Base-by-base conservation (phyloP, 64 coral and sea anemone species). In the Hydrozoanthus tunicans region DNA sequence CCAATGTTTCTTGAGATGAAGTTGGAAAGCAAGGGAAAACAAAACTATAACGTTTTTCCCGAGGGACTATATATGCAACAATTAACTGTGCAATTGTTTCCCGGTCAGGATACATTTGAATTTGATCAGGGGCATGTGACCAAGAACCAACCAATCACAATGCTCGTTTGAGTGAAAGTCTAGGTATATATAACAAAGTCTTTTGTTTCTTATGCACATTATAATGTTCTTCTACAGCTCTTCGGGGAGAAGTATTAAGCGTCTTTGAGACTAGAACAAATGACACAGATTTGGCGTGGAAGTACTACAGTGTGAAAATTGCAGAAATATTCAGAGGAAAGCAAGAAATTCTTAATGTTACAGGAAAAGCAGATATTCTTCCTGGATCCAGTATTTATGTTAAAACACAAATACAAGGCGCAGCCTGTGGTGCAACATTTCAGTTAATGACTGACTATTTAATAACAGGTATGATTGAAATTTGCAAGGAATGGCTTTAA, bases 301-400 rank as follows among this genome's bases (percentile, higher is more conserved):
- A 32, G 23, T 59, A 27, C 23, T 86, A 73, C 68, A 73, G 20
- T 86, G 83, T 86, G n/a, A 70, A 68, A 73, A 54, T 86, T 14
- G 7, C 71, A 86, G 67, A 52, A 51, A 86, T 86, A 73, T 86
- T 27, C 66, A 58, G 55, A 59, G 83, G 83, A 86, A 69, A 56
- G 55, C 83, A 73, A 43, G 17, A 5, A 54, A 70, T 72, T 14
- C 65, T 86, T 58, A 70, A 86, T 70, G 67, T 32, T 71, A 86
- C 82, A 71, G 82, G 82, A 72, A 25, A 70, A 20, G 64, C 82
- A 72, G 26, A n/a, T 56, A 56, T 86, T 25, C 66, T 54, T 57
- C 23, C 82, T 57, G 66, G 82, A 70, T 70, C 82, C 11, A 72
- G 63, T 54, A 17, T 86, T 56, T 58, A 86, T 58, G 3, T 73